Percentiles rank a stretch among this genome's conserved stretches.
Evolutionary conservation across 2,113 vertebrate genomes (phyloP).

Genomic region (Myocastor coypus): DNA sequence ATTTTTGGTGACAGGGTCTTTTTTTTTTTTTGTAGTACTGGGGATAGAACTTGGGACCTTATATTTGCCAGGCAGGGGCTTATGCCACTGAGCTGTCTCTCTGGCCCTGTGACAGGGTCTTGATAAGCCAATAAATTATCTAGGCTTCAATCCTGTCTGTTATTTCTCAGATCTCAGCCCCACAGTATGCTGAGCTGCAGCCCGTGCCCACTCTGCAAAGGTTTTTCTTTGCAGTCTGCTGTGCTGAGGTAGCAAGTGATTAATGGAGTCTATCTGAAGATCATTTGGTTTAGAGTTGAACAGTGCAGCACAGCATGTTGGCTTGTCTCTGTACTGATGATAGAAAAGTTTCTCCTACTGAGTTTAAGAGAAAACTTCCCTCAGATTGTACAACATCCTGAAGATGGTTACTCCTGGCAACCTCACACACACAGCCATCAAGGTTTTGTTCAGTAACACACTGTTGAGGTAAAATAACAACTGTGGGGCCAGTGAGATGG

Average conservation of each 20-base stretch:
- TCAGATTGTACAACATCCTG: not conserved
- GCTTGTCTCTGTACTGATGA: no score
- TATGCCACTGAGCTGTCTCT: no score
- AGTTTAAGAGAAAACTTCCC: not conserved
- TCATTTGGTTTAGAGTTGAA: fast-evolving
- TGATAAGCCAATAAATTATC: not conserved
- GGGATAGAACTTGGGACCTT: no score
- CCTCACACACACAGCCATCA: no score
- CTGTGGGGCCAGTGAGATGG: no score
- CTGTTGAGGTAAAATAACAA: not conserved
- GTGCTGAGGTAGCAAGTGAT: fast-evolving
- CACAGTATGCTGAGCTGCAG: not conserved
- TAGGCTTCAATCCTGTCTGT: not conserved
- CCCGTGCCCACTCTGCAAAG: not conserved
- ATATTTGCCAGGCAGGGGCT: no score
- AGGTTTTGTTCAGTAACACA: fast-evolving
- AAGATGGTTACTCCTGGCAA: not conserved
- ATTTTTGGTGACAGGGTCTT: not conserved
- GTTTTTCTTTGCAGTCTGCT: not conserved
- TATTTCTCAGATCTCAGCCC: not conserved
- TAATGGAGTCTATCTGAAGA: fast-evolving
- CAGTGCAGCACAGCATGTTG: fast-evolving
- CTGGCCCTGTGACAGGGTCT: not conserved
- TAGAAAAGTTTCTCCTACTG: not conserved
- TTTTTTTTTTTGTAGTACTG: no score